Evolutionary conservation across 2,113 vertebrate genomes (phyloP), one percentile per base, ranked within the genome.

Genomic region (Laticauda laticaudata): DNA sequence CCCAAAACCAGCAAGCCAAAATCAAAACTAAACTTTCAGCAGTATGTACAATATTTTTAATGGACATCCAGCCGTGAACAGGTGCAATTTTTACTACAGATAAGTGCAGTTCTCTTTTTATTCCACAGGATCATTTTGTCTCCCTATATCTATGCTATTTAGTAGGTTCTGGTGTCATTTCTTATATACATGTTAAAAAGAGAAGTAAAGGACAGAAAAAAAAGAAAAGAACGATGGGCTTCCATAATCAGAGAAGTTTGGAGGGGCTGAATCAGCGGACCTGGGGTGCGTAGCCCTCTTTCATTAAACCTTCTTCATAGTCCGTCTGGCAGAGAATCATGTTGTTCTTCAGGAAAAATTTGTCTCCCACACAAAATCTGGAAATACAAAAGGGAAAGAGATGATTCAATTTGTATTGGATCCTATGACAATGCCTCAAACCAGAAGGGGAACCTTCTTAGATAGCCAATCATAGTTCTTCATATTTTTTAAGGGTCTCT

Each of bases 341-440:
- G 98, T 99, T 99, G 98, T 99, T 99, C 98, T 99, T 99, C 97
- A 99, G 98, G 98, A 99, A 99, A 97, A 99, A 99, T 97, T 99
- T 99, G 97, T 99, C 99, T 97, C 99, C 99, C 23, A 99, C 99
- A 89, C 99, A 99, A 98, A 99, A 99, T 97, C 99, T 99, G 98
- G 91, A 97, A 97, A 97, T 55, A 95, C 81, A 96, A 90, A 24
- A 26, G 92, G 3, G 91, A 92, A 92, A 61, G 91, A 6, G 24
- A 91, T 87, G 59, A 92, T 64, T 95, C 59, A 96, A 96, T 81
- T 93, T 61, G 92, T 9, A 9, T 1, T 56, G 26, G 1, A 48
- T 6, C 2, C 0, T 0, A 39, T 6, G 59, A 21, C 7, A 55
- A 14, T 7, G 8, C 7, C 3, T 20, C 0, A 12, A 92, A 64